Conservation (phyloP, 2,888 invertebrate genomes). For the Parochlus steinenii region DNA sequence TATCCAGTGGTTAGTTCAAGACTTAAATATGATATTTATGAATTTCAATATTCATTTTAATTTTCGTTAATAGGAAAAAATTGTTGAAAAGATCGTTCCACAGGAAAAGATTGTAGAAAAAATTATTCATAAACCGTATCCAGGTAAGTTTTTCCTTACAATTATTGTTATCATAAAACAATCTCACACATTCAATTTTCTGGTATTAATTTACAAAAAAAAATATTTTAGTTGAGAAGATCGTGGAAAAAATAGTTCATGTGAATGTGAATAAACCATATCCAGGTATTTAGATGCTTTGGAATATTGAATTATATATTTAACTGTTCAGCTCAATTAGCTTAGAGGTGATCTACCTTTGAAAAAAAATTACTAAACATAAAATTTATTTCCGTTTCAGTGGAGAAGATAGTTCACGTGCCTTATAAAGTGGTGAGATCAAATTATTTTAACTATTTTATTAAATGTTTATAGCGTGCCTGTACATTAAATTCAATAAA, state of each 20-base stretch:
- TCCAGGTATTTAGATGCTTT: slow-evolving; percentile 26
- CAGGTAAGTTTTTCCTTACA: no score
- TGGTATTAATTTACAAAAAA: no score
- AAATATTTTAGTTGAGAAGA: slow-evolving; percentile 29
- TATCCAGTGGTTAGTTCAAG: slow-evolving; percentile 10
- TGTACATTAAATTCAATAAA: slow-evolving; percentile 22
- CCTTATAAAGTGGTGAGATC: slow-evolving; percentile 20
- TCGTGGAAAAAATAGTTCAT: slow-evolving; percentile 25
- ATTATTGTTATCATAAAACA: no score
- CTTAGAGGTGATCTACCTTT: no score
- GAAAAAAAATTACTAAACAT: no score
- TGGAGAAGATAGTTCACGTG: slow-evolving; percentile 32
- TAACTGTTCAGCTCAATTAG: no score
- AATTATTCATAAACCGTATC: slow-evolving; percentile 29
- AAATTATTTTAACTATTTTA: neutral
- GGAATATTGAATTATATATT: no score
- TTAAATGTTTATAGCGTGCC: slow-evolving; percentile 20
- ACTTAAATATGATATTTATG: neutral
- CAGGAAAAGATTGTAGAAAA: slow-evolving; percentile 25
- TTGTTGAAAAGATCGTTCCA: slow-evolving; percentile 14
- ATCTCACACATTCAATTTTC: no score
- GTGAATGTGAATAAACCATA: slow-evolving; percentile 34
- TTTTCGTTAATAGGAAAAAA: neutral
- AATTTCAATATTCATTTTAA: neutral
- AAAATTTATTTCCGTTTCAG: no score